Conservation (phyloP, 2,113 vertebrate species). For the Mobula hypostoma region DNA sequence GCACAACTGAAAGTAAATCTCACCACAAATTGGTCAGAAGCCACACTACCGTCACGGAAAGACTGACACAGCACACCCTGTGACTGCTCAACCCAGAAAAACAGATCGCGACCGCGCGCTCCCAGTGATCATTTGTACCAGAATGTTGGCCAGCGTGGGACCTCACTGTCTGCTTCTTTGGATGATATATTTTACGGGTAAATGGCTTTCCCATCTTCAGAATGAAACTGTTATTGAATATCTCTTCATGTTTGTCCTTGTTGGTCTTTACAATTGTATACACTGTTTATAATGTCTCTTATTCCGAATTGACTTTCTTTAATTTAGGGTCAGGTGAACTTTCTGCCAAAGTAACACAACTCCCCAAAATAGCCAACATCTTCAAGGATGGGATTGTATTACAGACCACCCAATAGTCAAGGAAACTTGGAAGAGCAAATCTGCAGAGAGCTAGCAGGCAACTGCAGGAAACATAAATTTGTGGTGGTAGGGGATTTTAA, state of each 20-base stretch:
- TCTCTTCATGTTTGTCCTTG: background rate
- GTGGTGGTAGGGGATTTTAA: too few species aligned
- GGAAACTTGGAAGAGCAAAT: too few species aligned
- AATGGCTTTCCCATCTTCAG: background rate
- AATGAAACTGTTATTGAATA: background rate
- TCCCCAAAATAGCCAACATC: background rate
- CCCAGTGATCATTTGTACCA: background rate
- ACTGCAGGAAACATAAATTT: too few species aligned
- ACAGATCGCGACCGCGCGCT: background rate
- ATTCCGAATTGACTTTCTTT: background rate
- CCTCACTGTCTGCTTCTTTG: background rate
- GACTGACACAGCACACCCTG: background rate
- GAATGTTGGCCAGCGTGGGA: background rate
- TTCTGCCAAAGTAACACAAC: background rate
- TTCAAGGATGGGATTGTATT: too few species aligned
- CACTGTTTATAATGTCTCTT: accelerated
- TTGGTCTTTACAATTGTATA: background rate
- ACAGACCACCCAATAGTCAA: too few species aligned
- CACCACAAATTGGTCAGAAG: too few species aligned
- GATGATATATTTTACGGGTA: background rate
- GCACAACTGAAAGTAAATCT: too few species aligned
- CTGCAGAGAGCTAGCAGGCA: too few species aligned
- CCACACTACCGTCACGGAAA: too few species aligned
- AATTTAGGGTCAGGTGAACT: too few species aligned
- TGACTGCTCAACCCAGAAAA: background rate